Percentiles rank a stretch among this genome's conserved stretches.
Conservation (phyloP, 2,888 invertebrate species). For the Drosophila mercatorum region DNA sequence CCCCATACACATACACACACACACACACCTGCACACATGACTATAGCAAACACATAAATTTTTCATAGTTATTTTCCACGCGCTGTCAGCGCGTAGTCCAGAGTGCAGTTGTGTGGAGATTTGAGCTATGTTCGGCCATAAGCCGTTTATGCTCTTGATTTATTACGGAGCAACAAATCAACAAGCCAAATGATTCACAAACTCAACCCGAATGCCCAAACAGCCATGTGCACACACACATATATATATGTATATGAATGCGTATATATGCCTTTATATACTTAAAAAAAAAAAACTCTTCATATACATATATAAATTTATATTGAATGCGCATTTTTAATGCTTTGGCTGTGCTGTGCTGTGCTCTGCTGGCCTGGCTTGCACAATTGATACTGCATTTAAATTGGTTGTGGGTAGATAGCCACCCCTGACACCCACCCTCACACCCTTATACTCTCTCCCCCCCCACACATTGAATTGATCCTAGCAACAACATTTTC, state of each 20-base stretch:
- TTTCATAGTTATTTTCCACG: conserved; percentile 49
- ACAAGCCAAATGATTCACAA: conserved; percentile 35
- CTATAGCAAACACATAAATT: conserved; percentile 33
- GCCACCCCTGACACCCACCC: too few species aligned
- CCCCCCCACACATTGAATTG: conserved; percentile 7
- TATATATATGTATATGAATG: background rate
- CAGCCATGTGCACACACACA: conserved; percentile 1
- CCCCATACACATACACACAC: conserved; percentile 1
- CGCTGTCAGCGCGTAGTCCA: conserved; percentile 28
- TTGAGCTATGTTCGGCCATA: conserved; percentile 54
- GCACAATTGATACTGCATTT: conserved; percentile 17
- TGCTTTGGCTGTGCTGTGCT: background rate
- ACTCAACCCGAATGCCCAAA: conserved; percentile 7
- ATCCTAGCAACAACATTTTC: conserved; percentile 17
- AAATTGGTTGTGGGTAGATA: conserved; percentile 7
- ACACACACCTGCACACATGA: background rate
- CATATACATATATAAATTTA: background rate
- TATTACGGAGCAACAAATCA: conserved; percentile 69
- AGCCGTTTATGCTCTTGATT: conserved; percentile 69
- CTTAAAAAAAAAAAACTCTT: background rate
- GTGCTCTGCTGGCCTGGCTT: background rate
- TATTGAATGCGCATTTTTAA: conserved; percentile 19
- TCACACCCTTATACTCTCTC: too few species aligned
- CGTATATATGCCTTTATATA: background rate
- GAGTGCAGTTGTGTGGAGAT: conserved; percentile 35